phyloP scores from a whole-genome alignment of 1,140 invertebrate genomes.

The Ooceraea biroi region DNA sequence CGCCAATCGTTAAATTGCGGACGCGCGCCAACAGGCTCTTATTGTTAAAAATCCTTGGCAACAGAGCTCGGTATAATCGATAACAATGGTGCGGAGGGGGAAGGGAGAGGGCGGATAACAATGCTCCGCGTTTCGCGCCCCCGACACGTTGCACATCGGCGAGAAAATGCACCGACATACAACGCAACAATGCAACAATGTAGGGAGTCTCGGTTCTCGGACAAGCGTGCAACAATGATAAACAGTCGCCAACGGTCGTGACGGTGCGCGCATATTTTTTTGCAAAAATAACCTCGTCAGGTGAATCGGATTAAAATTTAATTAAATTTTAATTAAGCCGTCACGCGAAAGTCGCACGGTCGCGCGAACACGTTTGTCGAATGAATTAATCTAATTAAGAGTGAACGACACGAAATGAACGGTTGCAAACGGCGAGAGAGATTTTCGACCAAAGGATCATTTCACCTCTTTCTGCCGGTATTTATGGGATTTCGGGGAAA shows the following conservation, averaged over 20 bases:
- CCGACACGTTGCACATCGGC: constrained; percentile 19
- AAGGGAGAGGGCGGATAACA: constrained; percentile 22
- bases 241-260: background rate
- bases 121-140: constrained; percentile 39
- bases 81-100: constrained; percentile 5
- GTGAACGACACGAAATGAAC: background rate
- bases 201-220: background rate
- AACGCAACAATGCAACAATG: constrained; percentile 12
- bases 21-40: constrained; percentile 32
- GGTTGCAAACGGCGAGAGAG: background rate
- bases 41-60: constrained; percentile 65
- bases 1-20: constrained; percentile 57
- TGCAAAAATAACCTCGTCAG: background rate
- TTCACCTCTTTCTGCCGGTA: background rate
- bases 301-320: constrained; percentile 4
- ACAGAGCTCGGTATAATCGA: constrained; percentile 61
- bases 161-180: constrained; percentile 35
- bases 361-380: background rate
- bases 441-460: background rate
- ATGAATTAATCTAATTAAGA: constrained; percentile 7
- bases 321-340: background rate
- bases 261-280: background rate
- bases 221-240: background rate
- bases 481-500: constrained; percentile 10
- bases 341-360: background rate